A percentile compares a stretch with the other conserved stretches of the same genome.
phyloP scores from a whole-genome alignment of 2,113 vertebrate genomes.

The Talpa occidentalis region DNA sequence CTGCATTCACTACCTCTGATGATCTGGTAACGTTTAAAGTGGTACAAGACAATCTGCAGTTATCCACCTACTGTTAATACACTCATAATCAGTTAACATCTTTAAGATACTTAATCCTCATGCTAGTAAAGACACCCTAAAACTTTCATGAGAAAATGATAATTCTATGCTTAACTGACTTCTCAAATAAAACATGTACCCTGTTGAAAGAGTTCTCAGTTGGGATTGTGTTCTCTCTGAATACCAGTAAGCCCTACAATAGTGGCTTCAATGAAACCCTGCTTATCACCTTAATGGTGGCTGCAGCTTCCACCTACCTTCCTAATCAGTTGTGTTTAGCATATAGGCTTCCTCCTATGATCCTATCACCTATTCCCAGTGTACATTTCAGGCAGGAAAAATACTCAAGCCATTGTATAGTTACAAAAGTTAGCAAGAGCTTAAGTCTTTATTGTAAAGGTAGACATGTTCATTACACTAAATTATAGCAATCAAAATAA shows the following conservation, averaged over 20 bases:
- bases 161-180: neutral
- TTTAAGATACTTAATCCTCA: neutral
- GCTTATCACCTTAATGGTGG: neutral
- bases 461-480: no score
- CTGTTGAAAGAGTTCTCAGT: neutral
- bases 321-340: neutral
- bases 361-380: neutral
- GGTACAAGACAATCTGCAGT: neutral
- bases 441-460: no score
- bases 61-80: no score
- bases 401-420: neutral
- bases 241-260: neutral
- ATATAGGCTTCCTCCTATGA: neutral
- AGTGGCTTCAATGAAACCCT: neutral
- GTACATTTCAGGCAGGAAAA: neutral
- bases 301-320: neutral
- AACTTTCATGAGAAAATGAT: conserved; percentile 10
- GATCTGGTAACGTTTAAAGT: neutral
- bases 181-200: neutral
- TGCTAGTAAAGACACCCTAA: neutral
- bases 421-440: no score
- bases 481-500: no score
- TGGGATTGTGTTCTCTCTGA: neutral
- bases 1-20: neutral
- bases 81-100: neutral